Evolutionary conservation across 35 echinoderm and acorn worm genomes (phyloP), one percentile per base, ranked within the genome.

Genomic region (Anneissia japonica): DNA sequence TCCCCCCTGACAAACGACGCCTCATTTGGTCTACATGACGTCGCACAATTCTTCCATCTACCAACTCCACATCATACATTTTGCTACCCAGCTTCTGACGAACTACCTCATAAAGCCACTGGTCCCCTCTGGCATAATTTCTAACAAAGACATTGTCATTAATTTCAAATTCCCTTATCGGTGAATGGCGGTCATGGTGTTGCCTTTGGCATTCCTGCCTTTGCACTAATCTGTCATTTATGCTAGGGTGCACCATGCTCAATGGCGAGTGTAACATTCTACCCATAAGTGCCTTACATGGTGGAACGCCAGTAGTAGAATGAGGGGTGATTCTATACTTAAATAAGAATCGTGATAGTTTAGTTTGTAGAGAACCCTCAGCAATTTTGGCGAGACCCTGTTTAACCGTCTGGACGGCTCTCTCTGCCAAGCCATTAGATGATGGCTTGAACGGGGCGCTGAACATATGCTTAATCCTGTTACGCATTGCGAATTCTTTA

Each of bases 281-380:
- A 36, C 76, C 76, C 39, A 81, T 46, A 32, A 88, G 32, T 31
- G 87, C 30, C 72, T 90, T 39, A 14, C 89, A 74, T 19, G 89
- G 93, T 21, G 83, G 31, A 5, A 87, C 38, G 21, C 81, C 89
- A 31, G 89, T 95, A 9, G 81, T 88, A 43, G 85, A 81, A 40
- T 88, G 89, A 36, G 89, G 89, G 14, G 86, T 95, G 21, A 88
- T 84, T 19, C 84, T 34, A 81, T 91, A 94, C 26, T 83, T 81
- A 23, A 90, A 80, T 30, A 95, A 35, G 30, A 95, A 88, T 37
- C 84, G 29, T 83, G 92, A 81, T 37, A 90, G 17, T 82, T 94
- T 91, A 28, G 77, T 97, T n/a, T 90, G 83, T 31, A 90, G 32
- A 0, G 55, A 84, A 30, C 91, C 89, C 34, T 19, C 76, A 26